These are phyloP conservation scores for Lithophane semibrunnea DNA, from an alignment of 2,888 invertebrate genomes.

Conservation along the genomic window DNA sequence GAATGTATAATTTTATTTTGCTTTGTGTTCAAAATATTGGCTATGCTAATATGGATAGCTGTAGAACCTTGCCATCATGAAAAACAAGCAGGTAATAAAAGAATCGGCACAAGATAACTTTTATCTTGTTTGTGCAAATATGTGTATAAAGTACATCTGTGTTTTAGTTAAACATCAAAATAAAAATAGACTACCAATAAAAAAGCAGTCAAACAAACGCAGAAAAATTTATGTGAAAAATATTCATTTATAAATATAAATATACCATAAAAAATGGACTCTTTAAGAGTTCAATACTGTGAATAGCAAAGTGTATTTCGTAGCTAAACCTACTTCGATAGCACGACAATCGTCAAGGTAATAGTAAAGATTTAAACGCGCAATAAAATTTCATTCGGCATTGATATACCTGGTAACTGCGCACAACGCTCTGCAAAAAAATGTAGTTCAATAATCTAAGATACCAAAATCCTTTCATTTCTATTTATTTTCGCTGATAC, in stretches of 20 bases:
- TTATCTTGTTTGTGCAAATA: conserved; percentile 41
- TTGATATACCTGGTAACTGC: conserved; percentile 22
- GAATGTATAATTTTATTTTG: background rate
- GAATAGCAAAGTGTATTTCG: background rate
- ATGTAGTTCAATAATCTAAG: conserved; percentile 22
- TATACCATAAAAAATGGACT: background rate
- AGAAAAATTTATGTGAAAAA: background rate
- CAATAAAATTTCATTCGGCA: conserved; percentile 12
- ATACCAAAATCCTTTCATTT: conserved; percentile 34
- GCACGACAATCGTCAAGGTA: conserved; percentile 10
- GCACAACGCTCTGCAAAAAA: conserved; percentile 25
- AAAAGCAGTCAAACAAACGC: conserved; percentile 9
- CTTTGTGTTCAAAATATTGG: conserved; percentile 21
- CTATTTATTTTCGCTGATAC: conserved; percentile 46
- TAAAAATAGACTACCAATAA: conserved; percentile 26
- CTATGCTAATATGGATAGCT: conserved; percentile 3
- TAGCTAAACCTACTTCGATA: background rate
- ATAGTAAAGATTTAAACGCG: conserved; percentile 9
- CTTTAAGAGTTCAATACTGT: background rate
- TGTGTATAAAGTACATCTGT: background rate
- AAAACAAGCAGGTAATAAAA: conserved; percentile 42
- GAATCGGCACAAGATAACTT: conserved; percentile 36
- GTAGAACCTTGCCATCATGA: conserved; percentile 17
- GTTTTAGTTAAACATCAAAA: conserved; percentile 14
- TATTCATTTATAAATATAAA: background rate